Conservation (phyloP, 2,113 vertebrate genomes). For the Leptodactylus fuscus region DNA sequence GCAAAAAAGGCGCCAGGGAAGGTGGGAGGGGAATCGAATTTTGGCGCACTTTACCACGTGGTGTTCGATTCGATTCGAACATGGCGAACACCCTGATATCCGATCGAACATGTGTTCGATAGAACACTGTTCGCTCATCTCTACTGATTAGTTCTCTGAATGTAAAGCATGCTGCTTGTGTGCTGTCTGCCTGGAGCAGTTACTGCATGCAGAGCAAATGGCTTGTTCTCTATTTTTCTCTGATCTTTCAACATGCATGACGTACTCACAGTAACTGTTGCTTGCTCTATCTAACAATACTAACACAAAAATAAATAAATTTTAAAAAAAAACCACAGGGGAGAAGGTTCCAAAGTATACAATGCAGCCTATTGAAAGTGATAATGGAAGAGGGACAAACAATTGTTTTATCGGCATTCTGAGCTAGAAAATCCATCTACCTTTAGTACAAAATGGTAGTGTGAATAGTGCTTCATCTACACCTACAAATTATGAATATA, state of each 20-base stretch:
- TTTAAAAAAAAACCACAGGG: not conserved
- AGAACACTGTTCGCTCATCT: too few species aligned
- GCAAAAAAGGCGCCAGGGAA: too few species aligned
- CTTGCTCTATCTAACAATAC: not conserved
- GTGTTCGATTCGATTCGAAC: too few species aligned
- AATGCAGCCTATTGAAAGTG: not conserved
- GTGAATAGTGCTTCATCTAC: too few species aligned
- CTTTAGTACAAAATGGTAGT: not conserved
- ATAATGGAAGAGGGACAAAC: not conserved
- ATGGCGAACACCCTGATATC: too few species aligned
- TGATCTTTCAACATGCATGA: not conserved
- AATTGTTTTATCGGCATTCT: not conserved
- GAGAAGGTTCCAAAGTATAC: not conserved
- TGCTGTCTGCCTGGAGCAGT: not conserved
- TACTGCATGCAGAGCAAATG: not conserved
- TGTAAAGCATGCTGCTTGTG: not conserved
- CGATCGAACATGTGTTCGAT: too few species aligned
- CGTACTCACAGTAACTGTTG: not conserved
- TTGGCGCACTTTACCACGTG: too few species aligned
- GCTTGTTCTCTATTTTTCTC: not conserved
- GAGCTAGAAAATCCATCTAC: not conserved
- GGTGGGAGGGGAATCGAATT: too few species aligned
- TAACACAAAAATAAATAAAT: not conserved
- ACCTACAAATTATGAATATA: not conserved
- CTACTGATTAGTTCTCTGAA: too few species aligned